These are phyloP conservation scores for Erethizon dorsatum DNA, from an alignment of 2,797 vertebrate genomes.

Conservation along the genomic window DNA sequence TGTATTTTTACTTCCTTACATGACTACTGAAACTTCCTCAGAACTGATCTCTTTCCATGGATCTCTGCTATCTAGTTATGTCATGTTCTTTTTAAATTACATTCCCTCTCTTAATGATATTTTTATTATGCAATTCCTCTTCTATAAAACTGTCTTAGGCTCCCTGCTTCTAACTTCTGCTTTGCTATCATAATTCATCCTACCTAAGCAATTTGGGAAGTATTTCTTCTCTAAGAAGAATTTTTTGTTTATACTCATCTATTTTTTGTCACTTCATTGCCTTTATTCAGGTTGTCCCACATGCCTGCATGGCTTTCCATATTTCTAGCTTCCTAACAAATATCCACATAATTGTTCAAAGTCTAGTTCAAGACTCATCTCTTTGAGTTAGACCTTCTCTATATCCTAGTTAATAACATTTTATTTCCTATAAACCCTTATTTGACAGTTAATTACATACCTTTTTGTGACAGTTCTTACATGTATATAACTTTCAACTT, in stretches of 20 bases:
- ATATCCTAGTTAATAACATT: background rate
- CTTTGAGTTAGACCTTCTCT: background rate
- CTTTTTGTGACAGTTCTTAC: constrained; percentile 28
- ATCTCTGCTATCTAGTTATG: background rate
- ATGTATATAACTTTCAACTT: constrained; percentile 40
- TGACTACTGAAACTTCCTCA: background rate
- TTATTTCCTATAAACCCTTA: constrained; percentile 48
- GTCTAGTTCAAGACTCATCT: background rate
- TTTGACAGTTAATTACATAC: constrained; percentile 44
- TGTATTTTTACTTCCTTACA: background rate
- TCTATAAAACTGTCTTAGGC: background rate
- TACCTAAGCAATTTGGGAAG: background rate
- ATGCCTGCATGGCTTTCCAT: background rate
- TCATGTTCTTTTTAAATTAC: background rate
- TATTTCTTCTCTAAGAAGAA: background rate
- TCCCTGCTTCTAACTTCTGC: background rate
- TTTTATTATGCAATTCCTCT: background rate
- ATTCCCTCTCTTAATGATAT: background rate
- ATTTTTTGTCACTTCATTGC: background rate
- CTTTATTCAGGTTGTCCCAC: background rate
- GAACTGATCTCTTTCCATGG: background rate
- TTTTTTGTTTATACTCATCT: background rate
- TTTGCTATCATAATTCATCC: background rate
- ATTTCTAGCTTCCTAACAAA: background rate
- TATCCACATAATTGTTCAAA: constrained; percentile 1